Conservation (phyloP, 2,113 vertebrate species). For the Apteryx mantelli region DNA sequence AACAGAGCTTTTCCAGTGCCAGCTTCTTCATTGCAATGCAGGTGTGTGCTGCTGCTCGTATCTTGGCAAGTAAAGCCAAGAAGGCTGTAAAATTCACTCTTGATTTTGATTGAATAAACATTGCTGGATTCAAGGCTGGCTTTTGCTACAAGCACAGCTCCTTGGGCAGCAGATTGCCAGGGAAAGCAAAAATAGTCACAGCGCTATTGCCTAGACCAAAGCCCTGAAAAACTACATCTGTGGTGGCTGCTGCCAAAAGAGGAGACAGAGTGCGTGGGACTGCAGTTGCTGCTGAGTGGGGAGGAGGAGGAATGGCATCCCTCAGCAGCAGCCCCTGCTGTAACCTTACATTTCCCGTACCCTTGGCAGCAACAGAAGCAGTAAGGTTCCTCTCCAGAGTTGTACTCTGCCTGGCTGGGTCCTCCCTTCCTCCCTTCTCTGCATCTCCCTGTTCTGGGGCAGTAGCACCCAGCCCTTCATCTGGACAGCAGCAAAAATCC, state of each 20-base stretch:
- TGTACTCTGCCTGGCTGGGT: neutral
- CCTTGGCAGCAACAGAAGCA: neutral
- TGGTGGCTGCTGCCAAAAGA: neutral
- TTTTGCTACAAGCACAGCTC: neutral
- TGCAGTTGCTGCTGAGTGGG: neutral
- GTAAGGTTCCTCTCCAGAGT: neutral
- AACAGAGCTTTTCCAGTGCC: neutral
- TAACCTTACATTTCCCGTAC: neutral
- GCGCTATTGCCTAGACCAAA: neutral
- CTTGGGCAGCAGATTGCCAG: neutral
- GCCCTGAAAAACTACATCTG: neutral
- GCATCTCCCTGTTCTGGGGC: neutral
- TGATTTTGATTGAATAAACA: neutral
- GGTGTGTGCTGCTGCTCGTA: neutral
- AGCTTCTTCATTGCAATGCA: neutral
- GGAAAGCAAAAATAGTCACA: neutral
- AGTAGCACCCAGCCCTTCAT: neutral
- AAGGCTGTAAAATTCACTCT: neutral
- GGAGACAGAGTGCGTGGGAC: neutral
- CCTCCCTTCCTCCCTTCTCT: neutral
- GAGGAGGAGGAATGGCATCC: neutral
- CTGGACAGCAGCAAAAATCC: neutral
- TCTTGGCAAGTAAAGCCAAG: neutral
- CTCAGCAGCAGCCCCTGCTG: neutral
- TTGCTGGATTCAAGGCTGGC: neutral